These are phyloP conservation scores for Torymus tubicola DNA, from an alignment of 2,888 invertebrate genomes.

Conservation along the genomic window DNA sequence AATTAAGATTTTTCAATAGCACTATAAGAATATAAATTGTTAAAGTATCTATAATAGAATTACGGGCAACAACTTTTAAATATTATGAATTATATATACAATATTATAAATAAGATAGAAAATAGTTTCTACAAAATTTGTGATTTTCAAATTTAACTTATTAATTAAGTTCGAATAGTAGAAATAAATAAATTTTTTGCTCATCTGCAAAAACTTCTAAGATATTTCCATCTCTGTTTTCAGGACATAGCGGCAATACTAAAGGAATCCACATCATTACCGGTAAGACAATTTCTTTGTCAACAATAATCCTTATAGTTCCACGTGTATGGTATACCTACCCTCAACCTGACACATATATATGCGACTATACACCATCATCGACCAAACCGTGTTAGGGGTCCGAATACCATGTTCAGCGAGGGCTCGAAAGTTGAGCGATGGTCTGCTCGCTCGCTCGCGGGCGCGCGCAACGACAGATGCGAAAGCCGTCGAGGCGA, in stretches of 20 bases:
- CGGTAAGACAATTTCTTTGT: slow-evolving; percentile 27
- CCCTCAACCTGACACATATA: neutral
- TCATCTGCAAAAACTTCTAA: neutral
- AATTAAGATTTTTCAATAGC: too few species aligned
- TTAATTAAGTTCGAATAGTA: too few species aligned
- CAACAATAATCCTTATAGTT: neutral
- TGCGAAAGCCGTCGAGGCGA: neutral
- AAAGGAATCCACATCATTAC: neutral
- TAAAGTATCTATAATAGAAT: too few species aligned
- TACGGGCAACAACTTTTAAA: too few species aligned
- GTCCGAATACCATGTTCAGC: neutral
- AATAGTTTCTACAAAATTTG: too few species aligned
- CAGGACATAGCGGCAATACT: neutral
- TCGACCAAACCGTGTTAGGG: neutral
- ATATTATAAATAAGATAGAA: too few species aligned
- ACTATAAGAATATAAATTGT: too few species aligned
- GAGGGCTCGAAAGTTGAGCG: slow-evolving; percentile 43
- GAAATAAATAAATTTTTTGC: too few species aligned
- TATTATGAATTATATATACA: too few species aligned
- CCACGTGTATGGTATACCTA: too few species aligned
- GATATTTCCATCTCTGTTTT: slow-evolving; percentile 13
- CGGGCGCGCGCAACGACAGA: neutral
- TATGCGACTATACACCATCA: neutral
- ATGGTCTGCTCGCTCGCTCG: neutral
- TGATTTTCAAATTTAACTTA: too few species aligned